Conservation (phyloP, 2,113 vertebrate species). For the Onychostruthus taczanowskii region DNA sequence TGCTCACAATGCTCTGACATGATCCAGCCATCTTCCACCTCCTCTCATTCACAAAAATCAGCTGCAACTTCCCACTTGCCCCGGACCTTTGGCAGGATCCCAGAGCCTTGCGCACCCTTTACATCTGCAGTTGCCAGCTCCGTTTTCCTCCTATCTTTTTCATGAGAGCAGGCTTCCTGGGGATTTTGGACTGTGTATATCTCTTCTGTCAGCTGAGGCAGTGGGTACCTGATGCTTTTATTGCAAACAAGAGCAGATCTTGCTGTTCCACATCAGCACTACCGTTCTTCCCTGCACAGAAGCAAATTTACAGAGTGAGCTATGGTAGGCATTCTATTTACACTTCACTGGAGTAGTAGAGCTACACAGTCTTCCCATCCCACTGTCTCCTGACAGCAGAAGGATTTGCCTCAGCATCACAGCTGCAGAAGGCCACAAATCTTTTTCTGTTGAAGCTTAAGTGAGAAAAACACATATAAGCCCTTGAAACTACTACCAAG, state of each 20-base stretch:
- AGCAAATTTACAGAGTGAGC: neutral
- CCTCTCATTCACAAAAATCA: conserved; percentile 15
- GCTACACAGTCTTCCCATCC: neutral
- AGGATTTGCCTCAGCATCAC: neutral
- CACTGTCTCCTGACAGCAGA: neutral
- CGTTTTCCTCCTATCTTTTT: neutral
- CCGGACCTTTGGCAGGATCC: neutral
- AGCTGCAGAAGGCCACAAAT: neutral
- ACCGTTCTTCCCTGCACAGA: neutral
- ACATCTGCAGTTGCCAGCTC: neutral
- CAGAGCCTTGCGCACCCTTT: neutral
- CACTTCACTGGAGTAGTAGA: neutral
- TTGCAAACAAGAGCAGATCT: neutral
- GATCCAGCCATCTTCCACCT: neutral
- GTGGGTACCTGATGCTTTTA: neutral
- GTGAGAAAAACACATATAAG: neutral
- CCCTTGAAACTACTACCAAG: neutral
- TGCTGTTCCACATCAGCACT: neutral
- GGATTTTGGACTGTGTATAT: neutral
- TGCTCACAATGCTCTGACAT: neutral
- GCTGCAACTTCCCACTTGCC: neutral
- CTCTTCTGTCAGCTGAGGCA: neutral
- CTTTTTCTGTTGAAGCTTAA: neutral
- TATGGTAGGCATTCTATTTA: neutral
- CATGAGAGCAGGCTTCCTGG: neutral